A percentile compares a stretch with the other conserved stretches of the same genome.
These are phyloP conservation scores for Vidua macroura DNA, from an alignment of 2,113 vertebrate species.

Conservation along the genomic window DNA sequence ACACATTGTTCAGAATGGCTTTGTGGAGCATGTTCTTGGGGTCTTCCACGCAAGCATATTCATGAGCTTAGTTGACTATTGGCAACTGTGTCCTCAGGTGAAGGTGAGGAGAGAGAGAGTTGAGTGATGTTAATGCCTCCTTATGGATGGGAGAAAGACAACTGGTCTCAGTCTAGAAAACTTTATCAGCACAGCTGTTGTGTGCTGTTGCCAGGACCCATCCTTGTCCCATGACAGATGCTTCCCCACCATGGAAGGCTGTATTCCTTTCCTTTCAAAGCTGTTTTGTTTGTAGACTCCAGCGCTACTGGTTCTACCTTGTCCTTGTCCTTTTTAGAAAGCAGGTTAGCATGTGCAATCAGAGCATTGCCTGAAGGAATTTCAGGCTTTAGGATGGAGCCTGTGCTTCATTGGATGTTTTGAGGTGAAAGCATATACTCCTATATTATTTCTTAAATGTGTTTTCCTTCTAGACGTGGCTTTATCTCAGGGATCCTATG, in stretches of 20 bases:
- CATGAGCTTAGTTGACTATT: background rate
- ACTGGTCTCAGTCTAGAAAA: background rate
- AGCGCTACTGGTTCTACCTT: background rate
- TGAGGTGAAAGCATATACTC: background rate
- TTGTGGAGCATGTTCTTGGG: background rate
- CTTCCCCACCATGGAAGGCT: background rate
- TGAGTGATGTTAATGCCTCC: background rate
- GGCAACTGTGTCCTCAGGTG: background rate
- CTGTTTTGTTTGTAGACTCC: background rate
- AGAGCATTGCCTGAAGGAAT: background rate
- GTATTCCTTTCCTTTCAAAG: background rate
- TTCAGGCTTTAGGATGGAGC: background rate
- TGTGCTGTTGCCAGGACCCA: background rate
- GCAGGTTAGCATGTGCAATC: background rate
- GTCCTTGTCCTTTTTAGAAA: background rate
- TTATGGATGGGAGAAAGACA: background rate
- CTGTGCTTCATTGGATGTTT: background rate
- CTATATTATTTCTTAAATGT: background rate
- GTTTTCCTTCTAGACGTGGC: background rate
- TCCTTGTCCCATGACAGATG: rapidly evolving
- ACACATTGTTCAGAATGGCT: rapidly evolving
- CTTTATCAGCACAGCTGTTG: background rate
- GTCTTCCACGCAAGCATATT: background rate
- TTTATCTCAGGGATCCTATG: background rate
- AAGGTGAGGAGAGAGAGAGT: background rate